Percentiles rank a stretch among this genome's conserved stretches.
phyloP scores from a whole-genome alignment of 2,797 vertebrate genomes.

The Eulemur mongoz region DNA sequence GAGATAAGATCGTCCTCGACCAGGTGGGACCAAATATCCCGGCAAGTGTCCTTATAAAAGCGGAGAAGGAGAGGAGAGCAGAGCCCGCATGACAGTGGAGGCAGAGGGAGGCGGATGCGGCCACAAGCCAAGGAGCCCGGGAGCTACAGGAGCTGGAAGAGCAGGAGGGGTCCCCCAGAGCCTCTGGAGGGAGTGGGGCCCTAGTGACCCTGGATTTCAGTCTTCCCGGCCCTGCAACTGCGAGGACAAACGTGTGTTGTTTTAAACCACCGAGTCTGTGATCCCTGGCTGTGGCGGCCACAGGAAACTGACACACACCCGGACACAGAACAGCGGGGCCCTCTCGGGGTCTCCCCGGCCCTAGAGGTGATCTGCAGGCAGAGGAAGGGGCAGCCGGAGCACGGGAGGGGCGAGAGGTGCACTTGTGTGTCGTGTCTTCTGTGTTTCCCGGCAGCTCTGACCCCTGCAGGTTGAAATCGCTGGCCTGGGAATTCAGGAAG shows the following conservation, averaged over 20 bases:
- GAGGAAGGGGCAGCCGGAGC: background rate
- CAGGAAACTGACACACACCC: rapidly evolving
- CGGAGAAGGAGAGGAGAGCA: rapidly evolving
- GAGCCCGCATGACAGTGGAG: background rate
- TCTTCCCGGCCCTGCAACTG: rapidly evolving
- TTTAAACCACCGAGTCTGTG: rapidly evolving
- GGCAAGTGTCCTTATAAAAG: background rate
- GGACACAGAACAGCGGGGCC: rapidly evolving
- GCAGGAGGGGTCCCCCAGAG: background rate
- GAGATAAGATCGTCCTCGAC: rapidly evolving
- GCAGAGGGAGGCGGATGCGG: rapidly evolving
- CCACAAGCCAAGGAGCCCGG: background rate
- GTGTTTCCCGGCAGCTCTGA: background rate
- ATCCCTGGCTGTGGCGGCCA: rapidly evolving
- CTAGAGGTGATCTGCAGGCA: no score
- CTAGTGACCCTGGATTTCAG: background rate
- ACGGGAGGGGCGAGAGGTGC: background rate
- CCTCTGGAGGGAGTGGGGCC: background rate
- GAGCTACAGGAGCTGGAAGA: background rate
- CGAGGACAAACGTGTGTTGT: rapidly evolving
- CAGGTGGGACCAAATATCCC: rapidly evolving
- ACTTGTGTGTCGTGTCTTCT: rapidly evolving
- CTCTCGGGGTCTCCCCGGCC: rapidly evolving
- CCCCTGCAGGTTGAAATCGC: background rate
- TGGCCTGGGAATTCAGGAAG: rapidly evolving